phyloP scores from a whole-genome alignment of 2,888 invertebrate genomes.

The Chromoteleia sp. region DNA sequence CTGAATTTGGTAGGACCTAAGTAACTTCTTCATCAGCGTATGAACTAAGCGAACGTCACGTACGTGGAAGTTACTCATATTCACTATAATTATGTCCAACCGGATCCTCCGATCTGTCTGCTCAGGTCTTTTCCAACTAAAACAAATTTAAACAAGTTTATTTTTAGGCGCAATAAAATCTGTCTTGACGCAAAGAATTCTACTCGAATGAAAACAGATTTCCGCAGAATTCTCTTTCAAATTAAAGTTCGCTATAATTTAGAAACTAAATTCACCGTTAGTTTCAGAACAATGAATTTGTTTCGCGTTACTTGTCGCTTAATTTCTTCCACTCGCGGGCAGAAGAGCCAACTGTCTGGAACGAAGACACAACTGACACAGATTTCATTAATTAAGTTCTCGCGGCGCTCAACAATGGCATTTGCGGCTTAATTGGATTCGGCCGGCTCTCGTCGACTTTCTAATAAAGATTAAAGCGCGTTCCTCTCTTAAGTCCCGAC shows the following conservation, averaged over 20 bases:
- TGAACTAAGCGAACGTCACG: no score
- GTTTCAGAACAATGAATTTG: neutral
- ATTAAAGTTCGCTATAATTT: neutral
- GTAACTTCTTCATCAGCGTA: no score
- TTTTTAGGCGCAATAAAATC: no score
- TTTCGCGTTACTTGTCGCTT: constrained; percentile 34
- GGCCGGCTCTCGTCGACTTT: constrained; percentile 44
- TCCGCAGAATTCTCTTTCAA: no score
- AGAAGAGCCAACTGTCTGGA: constrained; percentile 17
- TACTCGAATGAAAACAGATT: no score
- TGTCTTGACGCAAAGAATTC: no score
- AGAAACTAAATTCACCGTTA: neutral
- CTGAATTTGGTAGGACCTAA: no score
- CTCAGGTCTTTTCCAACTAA: no score
- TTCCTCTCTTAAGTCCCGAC: constrained; percentile 13
- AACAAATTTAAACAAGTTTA: no score
- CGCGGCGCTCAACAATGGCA: constrained; percentile 75
- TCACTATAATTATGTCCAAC: no score
- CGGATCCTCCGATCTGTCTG: no score
- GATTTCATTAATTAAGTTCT: constrained; percentile 81
- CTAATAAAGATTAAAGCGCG: constrained; percentile 75
- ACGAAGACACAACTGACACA: constrained; percentile 74
- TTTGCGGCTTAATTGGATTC: constrained; percentile 78
- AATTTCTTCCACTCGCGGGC: constrained; percentile 20
- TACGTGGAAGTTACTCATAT: no score